Percentiles rank a stretch among this genome's conserved stretches.
These are phyloP conservation scores for Takifugu flavidus DNA, from an alignment of 2,113 vertebrate genomes.

Conservation along the genomic window DNA sequence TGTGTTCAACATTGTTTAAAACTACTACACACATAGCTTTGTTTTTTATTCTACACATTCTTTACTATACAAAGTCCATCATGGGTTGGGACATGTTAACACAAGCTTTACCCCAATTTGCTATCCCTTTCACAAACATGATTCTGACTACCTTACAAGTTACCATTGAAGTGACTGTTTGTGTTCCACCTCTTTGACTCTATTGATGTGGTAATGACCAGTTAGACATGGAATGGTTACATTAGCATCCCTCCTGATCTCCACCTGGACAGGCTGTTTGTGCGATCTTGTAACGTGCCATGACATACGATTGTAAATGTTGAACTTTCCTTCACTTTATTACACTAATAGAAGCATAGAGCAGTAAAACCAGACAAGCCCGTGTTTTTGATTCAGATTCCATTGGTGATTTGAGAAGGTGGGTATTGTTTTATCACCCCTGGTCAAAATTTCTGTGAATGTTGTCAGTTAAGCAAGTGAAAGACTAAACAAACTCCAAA, in stretches of 20 bases:
- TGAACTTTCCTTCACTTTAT: too few relatives aligned
- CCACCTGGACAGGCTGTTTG: conserved; percentile 15
- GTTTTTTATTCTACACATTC: too few relatives aligned
- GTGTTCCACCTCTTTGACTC: conserved; percentile 11
- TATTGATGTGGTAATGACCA: conserved; percentile 58
- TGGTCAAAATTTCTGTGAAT: too few relatives aligned
- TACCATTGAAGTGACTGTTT: conserved; percentile 38
- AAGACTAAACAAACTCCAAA: too few relatives aligned
- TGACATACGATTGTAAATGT: neutral
- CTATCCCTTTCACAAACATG: conserved; percentile 49
- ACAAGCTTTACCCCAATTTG: conserved; percentile 3
- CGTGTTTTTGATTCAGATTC: too few relatives aligned
- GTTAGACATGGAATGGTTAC: conserved; percentile 27
- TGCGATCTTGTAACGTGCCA: neutral
- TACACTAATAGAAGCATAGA: too few relatives aligned
- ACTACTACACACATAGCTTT: neutral
- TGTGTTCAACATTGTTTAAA: neutral
- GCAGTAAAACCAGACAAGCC: too few relatives aligned
- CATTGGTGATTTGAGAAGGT: too few relatives aligned
- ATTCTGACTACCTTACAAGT: conserved; percentile 28
- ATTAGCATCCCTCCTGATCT: conserved; percentile 47
- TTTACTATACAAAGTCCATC: too few relatives aligned
- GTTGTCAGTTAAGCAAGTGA: too few relatives aligned
- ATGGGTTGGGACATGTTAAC: conserved; percentile 8
- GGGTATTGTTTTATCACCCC: too few relatives aligned